Evolutionary conservation across 2,113 vertebrate species (phyloP), one percentile per base, ranked within the genome.

Genomic region (Myanophis thanlyinensis): DNA sequence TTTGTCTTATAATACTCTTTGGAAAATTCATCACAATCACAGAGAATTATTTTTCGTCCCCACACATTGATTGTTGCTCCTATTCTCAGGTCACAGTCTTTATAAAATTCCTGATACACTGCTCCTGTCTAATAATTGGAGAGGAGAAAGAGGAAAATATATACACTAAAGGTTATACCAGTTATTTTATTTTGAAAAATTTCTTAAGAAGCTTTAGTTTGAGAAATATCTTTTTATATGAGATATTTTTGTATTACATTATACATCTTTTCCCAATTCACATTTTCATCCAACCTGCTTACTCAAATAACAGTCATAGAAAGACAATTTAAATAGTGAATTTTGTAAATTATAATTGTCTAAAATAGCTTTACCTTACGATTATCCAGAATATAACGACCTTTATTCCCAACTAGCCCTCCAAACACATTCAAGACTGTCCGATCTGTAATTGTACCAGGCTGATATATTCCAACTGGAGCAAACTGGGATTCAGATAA

Each of bases 11-110:
- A 99, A 97, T 98, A 98, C 93, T 97, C 95, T 97, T 98, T 99
- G 48, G 99, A 99, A 97, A 99, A 99, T 95, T 98, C 97, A 96
- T 99, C 98, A 95, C 99, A 99, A 95, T 99, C 98, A 87, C 98
- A 97, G 94, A 99, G 95, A 27, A 98, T 88, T 54, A 99, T 95
- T 91, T 95, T 98, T 91, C 99, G 97, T 95, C 99, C 99, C 98
- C 98, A 99, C 85, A 98, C 98, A 87, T 98, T 99, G 97, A 99
- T 97, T 93, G 97, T 95, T 25, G 96, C 91, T 53, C 99, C 99
- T 88, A 99, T 85, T 46, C 93, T 96, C 95, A 99, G 97, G 97
- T 99, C 99, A 94, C 92, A 94, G 92, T 99, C 98, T 96, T 96
- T 98, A 95, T 99, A 99, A 96, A 98, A 99, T 5, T 99, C 98